A percentile compares a stretch with the other conserved stretches of the same genome.
These are phyloP conservation scores for Phasianus colchicus DNA, from an alignment of 2,113 vertebrate genomes.

Conservation along the genomic window DNA sequence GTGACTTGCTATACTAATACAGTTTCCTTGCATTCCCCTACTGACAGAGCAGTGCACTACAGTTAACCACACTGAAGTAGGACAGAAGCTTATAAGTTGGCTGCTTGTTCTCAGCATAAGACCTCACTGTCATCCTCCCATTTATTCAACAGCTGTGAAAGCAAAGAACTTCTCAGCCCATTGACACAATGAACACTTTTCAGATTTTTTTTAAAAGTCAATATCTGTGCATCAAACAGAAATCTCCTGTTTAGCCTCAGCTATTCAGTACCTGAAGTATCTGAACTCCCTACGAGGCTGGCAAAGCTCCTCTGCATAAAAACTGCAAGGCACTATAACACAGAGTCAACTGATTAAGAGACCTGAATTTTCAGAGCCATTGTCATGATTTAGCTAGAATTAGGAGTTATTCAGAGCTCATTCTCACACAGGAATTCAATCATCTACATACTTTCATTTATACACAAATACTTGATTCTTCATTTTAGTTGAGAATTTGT, in stretches of 20 bases:
- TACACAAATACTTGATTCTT: not conserved
- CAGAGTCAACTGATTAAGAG: not conserved
- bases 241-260: not conserved
- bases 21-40: not conserved
- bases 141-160: not conserved
- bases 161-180: not conserved
- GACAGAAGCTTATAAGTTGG: not conserved
- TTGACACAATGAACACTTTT: not conserved
- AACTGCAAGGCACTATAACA: not conserved
- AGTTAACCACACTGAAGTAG: not conserved
- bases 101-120: not conserved
- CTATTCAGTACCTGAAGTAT: not conserved
- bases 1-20: not conserved
- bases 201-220: too few relatives aligned
- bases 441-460: fast-evolving
- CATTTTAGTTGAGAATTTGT: not conserved
- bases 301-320: not conserved
- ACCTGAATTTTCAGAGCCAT: not conserved
- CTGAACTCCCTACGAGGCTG: not conserved
- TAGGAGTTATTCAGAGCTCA: not conserved
- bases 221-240: not conserved
- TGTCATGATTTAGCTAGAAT: not conserved
- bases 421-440: not conserved
- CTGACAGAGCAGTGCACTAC: not conserved
- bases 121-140: not conserved